Conservation (phyloP, 2,888 invertebrate genomes). For the Drosophila tanythrix region DNA sequence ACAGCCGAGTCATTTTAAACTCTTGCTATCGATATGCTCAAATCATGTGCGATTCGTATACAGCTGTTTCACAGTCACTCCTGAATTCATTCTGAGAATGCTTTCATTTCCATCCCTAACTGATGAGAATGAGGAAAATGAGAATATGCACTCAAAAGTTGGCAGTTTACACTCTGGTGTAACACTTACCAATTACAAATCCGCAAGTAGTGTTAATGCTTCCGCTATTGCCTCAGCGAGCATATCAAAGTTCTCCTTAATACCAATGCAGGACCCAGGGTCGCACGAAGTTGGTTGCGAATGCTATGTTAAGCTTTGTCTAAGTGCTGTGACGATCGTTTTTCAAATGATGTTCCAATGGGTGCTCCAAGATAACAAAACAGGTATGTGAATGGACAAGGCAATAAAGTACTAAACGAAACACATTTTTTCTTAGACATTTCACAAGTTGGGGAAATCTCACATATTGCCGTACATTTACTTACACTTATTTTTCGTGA, state of each 20-base stretch:
- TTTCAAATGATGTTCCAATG: constrained; percentile 82
- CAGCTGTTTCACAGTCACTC: constrained; percentile 76
- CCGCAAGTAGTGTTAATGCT: not conserved
- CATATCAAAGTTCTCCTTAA: constrained; percentile 10
- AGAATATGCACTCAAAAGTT: constrained; percentile 17
- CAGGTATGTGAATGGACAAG: constrained; percentile 42
- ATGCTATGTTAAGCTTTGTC: constrained; percentile 81
- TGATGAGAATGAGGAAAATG: constrained; percentile 67
- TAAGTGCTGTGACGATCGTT: constrained; percentile 80
- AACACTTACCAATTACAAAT: constrained; percentile 2
- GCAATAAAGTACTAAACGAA: not conserved
- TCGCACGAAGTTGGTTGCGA: constrained; percentile 62
- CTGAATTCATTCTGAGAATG: constrained; percentile 75
- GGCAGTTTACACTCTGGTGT: constrained; percentile 2
- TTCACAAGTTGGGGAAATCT: constrained; percentile 72
- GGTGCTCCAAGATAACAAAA: constrained; percentile 55
- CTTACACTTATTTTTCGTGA: constrained; percentile 81
- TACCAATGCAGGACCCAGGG: not conserved
- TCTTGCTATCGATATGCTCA: constrained; percentile 72
- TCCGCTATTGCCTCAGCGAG: constrained; percentile 6
- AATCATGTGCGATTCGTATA: constrained; percentile 81
- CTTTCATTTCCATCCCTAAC: constrained; percentile 61
- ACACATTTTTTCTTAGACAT: constrained; percentile 57
- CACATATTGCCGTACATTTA: constrained; percentile 78
- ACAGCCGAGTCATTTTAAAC: constrained; percentile 62